A percentile compares a stretch with the other conserved stretches of the same genome.
These are phyloP conservation scores for Platypus cylindrus DNA, from an alignment of 2,888 invertebrate genomes.

Conservation along the genomic window DNA sequence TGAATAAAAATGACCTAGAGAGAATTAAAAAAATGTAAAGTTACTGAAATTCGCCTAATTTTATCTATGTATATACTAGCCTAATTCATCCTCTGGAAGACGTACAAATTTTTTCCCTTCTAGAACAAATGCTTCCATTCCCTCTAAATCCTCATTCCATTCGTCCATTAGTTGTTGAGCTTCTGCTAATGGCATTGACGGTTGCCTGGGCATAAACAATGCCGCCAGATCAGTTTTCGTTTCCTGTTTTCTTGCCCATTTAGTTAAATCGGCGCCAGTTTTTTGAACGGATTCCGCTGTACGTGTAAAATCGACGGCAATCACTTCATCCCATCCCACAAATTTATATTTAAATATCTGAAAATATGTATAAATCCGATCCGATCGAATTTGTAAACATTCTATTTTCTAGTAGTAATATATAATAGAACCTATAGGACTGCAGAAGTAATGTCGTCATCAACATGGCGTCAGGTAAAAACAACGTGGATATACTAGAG, in stretches of 20 bases:
- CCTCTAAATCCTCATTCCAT: conserved; percentile 97
- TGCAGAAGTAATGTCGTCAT: no score
- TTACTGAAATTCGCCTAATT: not conserved
- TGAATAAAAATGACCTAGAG: conserved; percentile 71
- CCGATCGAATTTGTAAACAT: no score
- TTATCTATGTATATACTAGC: conserved; percentile 24
- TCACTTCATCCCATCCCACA: conserved; percentile 96
- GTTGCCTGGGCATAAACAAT: conserved; percentile 82
- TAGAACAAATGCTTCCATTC: conserved; percentile 94
- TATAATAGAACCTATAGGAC: no score
- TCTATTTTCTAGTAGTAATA: no score
- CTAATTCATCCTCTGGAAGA: conserved; percentile 87
- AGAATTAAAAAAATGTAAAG: conserved; percentile 3
- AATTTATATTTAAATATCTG: conserved; percentile 95
- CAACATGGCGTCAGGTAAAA: no score
- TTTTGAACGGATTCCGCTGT: conserved; percentile 94
- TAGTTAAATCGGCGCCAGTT: conserved; percentile 89
- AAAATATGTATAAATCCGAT: conserved; percentile 8
- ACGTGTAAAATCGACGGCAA: conserved; percentile 96
- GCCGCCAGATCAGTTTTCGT: conserved; percentile 91
- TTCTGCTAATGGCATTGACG: conserved; percentile 70
- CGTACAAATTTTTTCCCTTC: conserved; percentile 97
- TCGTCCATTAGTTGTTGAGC: conserved; percentile 83
- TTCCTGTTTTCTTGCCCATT: conserved; percentile 82
- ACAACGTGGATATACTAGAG: no score